These are phyloP conservation scores for Momotus momota DNA, from an alignment of 2,797 vertebrate species.

Conservation along the genomic window DNA sequence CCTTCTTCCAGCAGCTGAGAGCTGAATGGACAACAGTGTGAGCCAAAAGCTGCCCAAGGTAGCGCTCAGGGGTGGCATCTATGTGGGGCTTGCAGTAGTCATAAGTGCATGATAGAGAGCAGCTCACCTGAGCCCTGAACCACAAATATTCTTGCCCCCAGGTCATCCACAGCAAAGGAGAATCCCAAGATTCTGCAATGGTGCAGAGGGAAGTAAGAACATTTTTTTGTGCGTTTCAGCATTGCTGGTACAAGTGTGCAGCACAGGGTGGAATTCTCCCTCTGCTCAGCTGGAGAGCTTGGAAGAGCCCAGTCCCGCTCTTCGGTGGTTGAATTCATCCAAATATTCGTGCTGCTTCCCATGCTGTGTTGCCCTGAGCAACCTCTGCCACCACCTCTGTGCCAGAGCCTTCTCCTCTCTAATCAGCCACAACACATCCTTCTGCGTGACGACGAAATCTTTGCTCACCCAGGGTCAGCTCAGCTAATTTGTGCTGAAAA, in stretches of 20 bases:
- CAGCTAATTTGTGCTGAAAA: not conserved
- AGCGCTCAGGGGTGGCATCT: fast-evolving
- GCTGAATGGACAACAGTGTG: fast-evolving
- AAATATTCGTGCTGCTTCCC: not conserved
- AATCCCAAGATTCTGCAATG: not conserved
- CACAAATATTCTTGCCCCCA: not conserved
- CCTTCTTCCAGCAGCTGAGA: not conserved
- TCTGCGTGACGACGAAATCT: not conserved
- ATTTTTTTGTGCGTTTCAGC: not conserved
- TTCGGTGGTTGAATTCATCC: not conserved
- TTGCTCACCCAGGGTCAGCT: not conserved
- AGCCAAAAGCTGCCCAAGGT: not conserved
- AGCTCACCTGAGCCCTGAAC: not conserved
- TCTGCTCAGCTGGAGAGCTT: not conserved
- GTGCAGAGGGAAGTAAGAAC: not conserved
- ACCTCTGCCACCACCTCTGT: not conserved
- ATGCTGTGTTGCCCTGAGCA: not conserved
- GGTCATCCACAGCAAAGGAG: not conserved
- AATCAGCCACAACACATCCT: not conserved
- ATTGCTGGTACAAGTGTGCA: not conserved
- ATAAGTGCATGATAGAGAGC: fast-evolving
- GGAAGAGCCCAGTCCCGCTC: not conserved
- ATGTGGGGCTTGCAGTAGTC: not conserved
- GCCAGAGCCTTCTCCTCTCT: not conserved
- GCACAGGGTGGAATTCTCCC: not conserved